A percentile compares a stretch with the other conserved stretches of the same genome.
These are phyloP conservation scores for Drosophila guanche DNA, from an alignment of 1,140 invertebrate genomes.

Conservation along the genomic window DNA sequence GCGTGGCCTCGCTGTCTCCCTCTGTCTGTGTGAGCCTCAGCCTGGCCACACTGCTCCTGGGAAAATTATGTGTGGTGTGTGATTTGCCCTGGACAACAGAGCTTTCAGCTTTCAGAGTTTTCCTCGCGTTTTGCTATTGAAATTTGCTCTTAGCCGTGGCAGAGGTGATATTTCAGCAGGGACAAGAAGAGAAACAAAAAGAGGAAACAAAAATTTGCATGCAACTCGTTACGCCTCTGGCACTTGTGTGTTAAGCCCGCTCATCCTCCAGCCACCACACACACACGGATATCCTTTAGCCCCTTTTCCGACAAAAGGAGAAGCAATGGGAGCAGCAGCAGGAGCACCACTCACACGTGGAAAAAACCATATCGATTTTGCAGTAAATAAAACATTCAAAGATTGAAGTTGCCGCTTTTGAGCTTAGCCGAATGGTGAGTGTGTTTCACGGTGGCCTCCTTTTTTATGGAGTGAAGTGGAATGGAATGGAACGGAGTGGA, in stretches of 20 bases:
- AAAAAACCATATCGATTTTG: conserved; percentile 80
- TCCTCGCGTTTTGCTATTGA: conserved; percentile 35
- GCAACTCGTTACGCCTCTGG: conserved; percentile 75
- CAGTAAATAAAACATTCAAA: conserved; percentile 81
- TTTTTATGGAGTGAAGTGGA: conserved; percentile 67
- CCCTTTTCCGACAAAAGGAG: conserved; percentile 1
- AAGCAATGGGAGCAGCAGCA: neutral
- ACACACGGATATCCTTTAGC: conserved; percentile 1
- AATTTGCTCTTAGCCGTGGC: conserved; percentile 54
- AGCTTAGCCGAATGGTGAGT: conserved; percentile 79
- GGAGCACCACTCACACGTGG: conserved; percentile 26
- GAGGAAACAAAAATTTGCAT: conserved; percentile 65
- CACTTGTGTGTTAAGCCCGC: conserved; percentile 75
- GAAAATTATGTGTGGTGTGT: conserved; percentile 81
- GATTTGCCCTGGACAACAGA: conserved; percentile 72
- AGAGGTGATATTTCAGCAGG: conserved; percentile 64
- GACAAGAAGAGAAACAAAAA: conserved; percentile 33
- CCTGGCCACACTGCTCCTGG: conserved; percentile 66
- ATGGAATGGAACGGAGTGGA: too few species aligned
- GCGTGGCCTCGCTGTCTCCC: conserved; percentile 12
- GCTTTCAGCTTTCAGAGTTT: conserved; percentile 27
- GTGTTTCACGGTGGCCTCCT: conserved; percentile 50
- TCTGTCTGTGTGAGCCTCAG: conserved; percentile 21
- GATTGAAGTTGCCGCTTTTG: conserved; percentile 80
- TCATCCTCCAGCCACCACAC: conserved; percentile 25